Percentiles rank a stretch among this genome's conserved stretches.
Conservation (phyloP, 2,888 invertebrate genomes). For the Catocala nupta region DNA sequence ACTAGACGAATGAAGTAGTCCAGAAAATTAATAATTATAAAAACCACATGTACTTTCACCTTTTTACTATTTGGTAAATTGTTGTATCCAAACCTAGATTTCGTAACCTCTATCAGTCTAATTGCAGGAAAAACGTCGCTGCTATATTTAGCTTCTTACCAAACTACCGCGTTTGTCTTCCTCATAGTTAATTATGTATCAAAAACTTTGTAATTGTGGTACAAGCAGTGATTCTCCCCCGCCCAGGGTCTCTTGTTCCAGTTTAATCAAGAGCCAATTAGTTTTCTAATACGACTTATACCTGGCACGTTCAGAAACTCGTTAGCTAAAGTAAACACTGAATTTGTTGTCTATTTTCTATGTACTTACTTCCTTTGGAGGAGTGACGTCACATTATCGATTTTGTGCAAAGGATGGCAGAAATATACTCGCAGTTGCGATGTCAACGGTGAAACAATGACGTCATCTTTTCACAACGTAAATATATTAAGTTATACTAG, state of each 20-base stretch:
- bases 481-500: not conserved
- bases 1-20: too few relatives aligned
- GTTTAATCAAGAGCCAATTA: conserved; percentile 41
- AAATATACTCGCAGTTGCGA: conserved; percentile 12
- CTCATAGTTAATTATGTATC: conserved; percentile 2
- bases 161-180: not conserved
- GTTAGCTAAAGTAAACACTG: conserved; percentile 16
- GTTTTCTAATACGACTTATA: conserved; percentile 29
- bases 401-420: conserved; percentile 4
- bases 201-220: not conserved
- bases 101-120: too few relatives aligned
- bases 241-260: conserved; percentile 21
- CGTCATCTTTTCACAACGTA: conserved; percentile 15
- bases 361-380: conserved; percentile 14
- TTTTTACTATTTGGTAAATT: too few relatives aligned
- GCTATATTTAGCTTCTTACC: not conserved
- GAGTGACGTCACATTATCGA: conserved; percentile 35
- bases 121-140: not conserved
- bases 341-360: conserved; percentile 14
- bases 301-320: conserved; percentile 6
- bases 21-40: too few relatives aligned
- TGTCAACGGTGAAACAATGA: conserved; percentile 19
- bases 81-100: too few relatives aligned
- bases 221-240: not conserved
- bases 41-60: too few relatives aligned